Conservation (phyloP, 2,113 vertebrate species). For the Chionis minor region DNA sequence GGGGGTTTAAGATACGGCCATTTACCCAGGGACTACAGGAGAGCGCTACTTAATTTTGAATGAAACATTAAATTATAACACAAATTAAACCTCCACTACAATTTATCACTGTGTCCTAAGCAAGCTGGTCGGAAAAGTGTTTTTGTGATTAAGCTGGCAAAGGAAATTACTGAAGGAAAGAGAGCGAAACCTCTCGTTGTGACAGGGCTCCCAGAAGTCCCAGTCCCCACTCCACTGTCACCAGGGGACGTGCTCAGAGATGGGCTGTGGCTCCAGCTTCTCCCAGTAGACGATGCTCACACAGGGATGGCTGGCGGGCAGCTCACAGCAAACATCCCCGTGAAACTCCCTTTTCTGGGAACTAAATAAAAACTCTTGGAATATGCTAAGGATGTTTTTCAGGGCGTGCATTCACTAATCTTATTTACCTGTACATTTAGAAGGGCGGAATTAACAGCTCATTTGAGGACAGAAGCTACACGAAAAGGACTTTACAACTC, state of each 20-base stretch:
- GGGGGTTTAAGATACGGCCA: not conserved
- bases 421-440: not conserved
- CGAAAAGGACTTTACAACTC: not conserved
- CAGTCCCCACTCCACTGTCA: not conserved
- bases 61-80: constrained; percentile 51
- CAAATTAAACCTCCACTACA: constrained; percentile 16
- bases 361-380: not conserved
- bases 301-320: not conserved
- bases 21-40: not conserved
- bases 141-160: constrained; percentile 25
- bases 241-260: not conserved
- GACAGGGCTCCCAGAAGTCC: not conserved
- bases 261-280: not conserved
- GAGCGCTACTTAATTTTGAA: constrained; percentile 40
- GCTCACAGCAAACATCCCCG: not conserved
- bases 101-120: constrained; percentile 33
- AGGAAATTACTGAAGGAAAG: constrained; percentile 6
- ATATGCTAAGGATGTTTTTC: not conserved
- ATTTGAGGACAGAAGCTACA: not conserved
- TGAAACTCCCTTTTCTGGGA: not conserved
- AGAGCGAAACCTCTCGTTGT: not conserved
- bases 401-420: not conserved
- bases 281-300: not conserved
- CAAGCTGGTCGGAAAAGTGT: constrained; percentile 21
- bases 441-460: not conserved